Conservation (phyloP, 2,113 vertebrate genomes). For the Steatornis caripensis region DNA sequence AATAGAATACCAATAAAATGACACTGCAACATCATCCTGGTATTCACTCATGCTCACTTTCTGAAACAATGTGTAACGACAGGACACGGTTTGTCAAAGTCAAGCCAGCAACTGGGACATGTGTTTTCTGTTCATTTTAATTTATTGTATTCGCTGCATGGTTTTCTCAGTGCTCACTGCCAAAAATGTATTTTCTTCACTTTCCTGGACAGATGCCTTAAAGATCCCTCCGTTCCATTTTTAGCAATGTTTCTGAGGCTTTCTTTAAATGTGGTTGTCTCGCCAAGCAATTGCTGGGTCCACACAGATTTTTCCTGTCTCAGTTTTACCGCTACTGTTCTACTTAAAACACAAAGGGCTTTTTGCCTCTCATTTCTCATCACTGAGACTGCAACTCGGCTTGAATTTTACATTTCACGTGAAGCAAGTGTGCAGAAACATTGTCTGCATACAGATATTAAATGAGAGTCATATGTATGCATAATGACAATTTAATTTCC, state of each 20-base stretch:
- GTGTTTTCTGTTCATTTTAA: background rate
- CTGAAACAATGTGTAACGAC: rapidly evolving
- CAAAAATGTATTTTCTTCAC: background rate
- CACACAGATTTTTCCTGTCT: background rate
- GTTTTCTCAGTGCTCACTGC: background rate
- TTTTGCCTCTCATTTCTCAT: background rate
- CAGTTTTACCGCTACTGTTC: background rate
- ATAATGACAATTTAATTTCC: background rate
- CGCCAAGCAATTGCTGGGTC: background rate
- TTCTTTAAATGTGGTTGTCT: background rate
- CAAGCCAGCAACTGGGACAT: background rate
- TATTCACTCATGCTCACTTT: rapidly evolving
- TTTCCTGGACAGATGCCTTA: background rate
- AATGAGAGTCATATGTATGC: rapidly evolving
- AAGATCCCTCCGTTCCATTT: background rate
- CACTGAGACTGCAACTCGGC: background rate
- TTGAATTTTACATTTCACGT: background rate
- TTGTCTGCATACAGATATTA: background rate
- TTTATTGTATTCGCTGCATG: background rate
- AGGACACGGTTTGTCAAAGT: background rate
- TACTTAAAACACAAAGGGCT: background rate
- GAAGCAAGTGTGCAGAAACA: background rate
- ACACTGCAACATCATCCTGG: no score
- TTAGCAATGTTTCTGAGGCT: background rate
- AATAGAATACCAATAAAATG: background rate